Evolutionary conservation across 2,113 vertebrate species (phyloP), one percentile per base, ranked within the genome.

Genomic region (Chlamydotis undulata): DNA sequence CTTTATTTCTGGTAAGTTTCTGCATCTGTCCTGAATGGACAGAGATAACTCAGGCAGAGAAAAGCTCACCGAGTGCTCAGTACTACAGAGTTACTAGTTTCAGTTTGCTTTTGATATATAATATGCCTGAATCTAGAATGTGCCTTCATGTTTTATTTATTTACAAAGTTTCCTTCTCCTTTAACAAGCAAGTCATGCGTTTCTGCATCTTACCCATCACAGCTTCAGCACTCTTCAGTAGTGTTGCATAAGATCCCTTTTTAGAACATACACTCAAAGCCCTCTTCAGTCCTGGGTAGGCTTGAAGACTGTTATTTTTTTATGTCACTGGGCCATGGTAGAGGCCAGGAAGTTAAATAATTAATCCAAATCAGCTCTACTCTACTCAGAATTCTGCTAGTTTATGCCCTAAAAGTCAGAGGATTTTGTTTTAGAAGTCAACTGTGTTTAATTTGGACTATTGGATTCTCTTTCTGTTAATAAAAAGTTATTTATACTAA

Each of bases 61-160:
- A 39, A 49, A 68, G 21, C 10, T 67, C 2, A 0, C 65, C 47
- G 15, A 37, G 35, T 28, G 18, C 59, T 94, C 26, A n/a, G 68
- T 64, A 33, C 57, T 71, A 11, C 0, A 7, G 47, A 92, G 50
- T 87, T 63, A 41, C 16, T 65, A 89, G 87, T 85, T 93, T 85
- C 65, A 56, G 35, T 92, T 93, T 95, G 43, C 83, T 90, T 89
- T 95, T 92, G 85, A 29, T 78, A 79, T 39, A 50, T 79, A 47
- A 81, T 88, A 64, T 73, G 18, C 37, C 77, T 67, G 39, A 49
- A 26, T 87, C 39, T 71, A 64, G 60, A 56, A n/a, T 49, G 39
- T 1, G 1, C 75, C 86, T 82, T 43, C 41, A 16, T 43, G 41
- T 43, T 43, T 43, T 43, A 43, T 43, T 43, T 43, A 43, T 43